phyloP scores from a whole-genome alignment of 2,797 vertebrate species.

The Liasis olivaceus region DNA sequence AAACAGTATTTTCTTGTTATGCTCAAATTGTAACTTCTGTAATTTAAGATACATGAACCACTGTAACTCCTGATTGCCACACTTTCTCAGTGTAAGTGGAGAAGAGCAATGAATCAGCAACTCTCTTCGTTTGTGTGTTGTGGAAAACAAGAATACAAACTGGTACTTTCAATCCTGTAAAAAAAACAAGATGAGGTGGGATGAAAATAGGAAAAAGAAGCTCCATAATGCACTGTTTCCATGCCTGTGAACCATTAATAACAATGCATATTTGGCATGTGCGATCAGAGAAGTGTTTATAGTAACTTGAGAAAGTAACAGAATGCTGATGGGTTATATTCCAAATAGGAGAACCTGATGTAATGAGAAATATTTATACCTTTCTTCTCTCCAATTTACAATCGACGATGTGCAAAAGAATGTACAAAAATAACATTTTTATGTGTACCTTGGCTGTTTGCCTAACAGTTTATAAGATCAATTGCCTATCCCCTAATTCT shows the following conservation, averaged over 20 bases:
- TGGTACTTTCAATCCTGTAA: background rate
- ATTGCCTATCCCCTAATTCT: background rate
- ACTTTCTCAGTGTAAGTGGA: background rate
- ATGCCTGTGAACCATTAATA: background rate
- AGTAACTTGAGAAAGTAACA: background rate
- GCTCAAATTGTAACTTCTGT: background rate
- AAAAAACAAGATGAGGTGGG: background rate
- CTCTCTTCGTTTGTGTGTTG: background rate
- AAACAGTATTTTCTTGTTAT: background rate
- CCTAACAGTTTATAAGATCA: background rate
- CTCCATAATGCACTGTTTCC: background rate
- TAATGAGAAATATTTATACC: background rate
- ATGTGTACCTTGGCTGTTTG: background rate
- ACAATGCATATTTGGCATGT: background rate
- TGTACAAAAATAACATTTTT: conserved; percentile 5
- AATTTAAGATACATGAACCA: background rate
- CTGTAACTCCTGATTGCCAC: background rate
- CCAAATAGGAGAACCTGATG: background rate
- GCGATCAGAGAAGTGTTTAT: background rate
- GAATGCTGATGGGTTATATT: background rate
- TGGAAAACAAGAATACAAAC: background rate
- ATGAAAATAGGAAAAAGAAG: background rate
- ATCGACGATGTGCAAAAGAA: background rate
- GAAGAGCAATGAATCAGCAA: background rate
- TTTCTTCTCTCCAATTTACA: background rate